A percentile compares a stretch with the other conserved stretches of the same genome.
Conservation (phyloP, 2,797 vertebrate genomes). For the Poeciliopsis presidionis region DNA sequence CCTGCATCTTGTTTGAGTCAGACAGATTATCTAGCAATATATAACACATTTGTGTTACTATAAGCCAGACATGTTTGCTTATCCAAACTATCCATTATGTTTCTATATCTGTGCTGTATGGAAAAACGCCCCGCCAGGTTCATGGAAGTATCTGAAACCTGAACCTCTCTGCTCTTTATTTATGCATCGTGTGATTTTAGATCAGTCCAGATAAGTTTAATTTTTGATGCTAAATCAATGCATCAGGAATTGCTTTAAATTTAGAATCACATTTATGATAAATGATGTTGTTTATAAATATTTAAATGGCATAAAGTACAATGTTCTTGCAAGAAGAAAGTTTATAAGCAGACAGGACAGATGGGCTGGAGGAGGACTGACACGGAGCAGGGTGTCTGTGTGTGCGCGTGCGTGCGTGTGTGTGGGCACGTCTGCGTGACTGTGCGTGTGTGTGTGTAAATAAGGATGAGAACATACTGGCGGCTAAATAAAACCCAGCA, state of each 20-base stretch:
- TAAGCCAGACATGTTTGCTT: not conserved
- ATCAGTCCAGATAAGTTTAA: not conserved
- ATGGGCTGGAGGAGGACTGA: conserved; percentile 74
- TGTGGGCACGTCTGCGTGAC: conserved; percentile 2
- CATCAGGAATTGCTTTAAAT: not conserved
- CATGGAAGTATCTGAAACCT: not conserved
- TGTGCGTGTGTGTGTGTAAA: conserved; percentile 16
- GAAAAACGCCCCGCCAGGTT: not conserved
- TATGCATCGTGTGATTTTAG: not conserved
- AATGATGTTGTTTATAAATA: not conserved
- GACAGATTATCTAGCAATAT: not conserved
- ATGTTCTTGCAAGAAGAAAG: conserved; percentile 12
- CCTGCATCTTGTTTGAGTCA: not conserved
- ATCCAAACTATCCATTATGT: not conserved
- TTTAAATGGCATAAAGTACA: not conserved
- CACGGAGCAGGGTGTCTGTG: conserved; percentile 60
- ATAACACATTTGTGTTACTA: not conserved
- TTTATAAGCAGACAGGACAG: conserved; percentile 64
- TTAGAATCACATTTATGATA: not conserved
- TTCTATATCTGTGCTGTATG: not conserved
- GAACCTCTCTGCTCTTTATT: not conserved
- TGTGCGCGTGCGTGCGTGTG: conserved; percentile 23
- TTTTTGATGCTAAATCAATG: not conserved
- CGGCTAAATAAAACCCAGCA: conserved; percentile 68
- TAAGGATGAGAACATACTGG: conserved; percentile 55